Evolutionary conservation across 2,113 vertebrate genomes (phyloP), one percentile per base, ranked within the genome.

Genomic region (Rhinogobius similis): DNA sequence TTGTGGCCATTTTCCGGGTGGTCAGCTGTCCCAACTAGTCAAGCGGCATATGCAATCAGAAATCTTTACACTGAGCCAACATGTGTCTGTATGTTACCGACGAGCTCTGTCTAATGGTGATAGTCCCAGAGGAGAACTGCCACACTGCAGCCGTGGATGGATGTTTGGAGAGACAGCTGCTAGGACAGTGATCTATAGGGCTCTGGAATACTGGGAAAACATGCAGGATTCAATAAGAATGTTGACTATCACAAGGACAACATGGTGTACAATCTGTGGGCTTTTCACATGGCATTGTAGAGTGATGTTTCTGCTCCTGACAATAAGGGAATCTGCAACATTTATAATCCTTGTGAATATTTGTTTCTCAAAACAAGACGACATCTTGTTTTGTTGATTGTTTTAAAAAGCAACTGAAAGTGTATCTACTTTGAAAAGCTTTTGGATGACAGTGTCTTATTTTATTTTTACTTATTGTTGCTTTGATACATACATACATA

Each of bases 41-140:
- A 80, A 74, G 68, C 62, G 75, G 65, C 58, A 86, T 78, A 84
- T 67, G 67, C 65, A 80, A 87, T 86, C 63, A 78, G 71, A 77
- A 72, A 82, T 71, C 70, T 81, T 75, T 77, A 82, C 39, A 77
- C 69, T 79, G 70, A 81, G 67, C 68, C 63, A 76, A 74, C 81
- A 84, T 86, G 75, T 85, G 84, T n/a, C n/a, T 82, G 69, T 70
- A 70, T 36, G 39, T 41, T 41, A 77, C 68, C 77, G 77, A 62
- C 73, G 75, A 82, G 46, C 39, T 27, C 66, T 56, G 24, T 67
- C 43, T 63, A 29, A 59, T 76, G 65, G 39, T 74, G 62, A 75
- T 72, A 73, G 68, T 67, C 69, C 74, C 38, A 67, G 39, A 61
- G 68, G 59, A 11, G 24, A 46, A 50, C 38, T 29, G 65, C 65